Base-by-base conservation (phyloP, 2,797 vertebrate genomes). In the Mormyrops boulengeri region DNA sequence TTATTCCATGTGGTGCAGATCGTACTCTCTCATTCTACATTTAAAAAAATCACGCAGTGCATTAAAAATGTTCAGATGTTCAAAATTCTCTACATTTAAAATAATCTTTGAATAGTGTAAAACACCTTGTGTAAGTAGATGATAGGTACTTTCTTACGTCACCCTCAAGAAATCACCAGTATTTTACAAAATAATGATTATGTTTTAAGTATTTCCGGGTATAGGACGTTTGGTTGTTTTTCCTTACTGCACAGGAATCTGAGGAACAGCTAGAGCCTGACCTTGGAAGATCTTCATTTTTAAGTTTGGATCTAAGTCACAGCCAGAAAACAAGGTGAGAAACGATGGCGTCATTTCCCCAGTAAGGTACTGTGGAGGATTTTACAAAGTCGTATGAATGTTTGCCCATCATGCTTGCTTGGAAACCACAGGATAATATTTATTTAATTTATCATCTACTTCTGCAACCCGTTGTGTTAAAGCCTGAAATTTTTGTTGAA, bases 241-340 rank as follows among this genome's bases (percentile, higher is more conserved):
- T 38, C 30, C 52, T 60, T 87, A 14, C 41, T 87, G 38, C 34
- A n/a, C 85, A 93, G 93, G 80, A 88, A 55, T 19, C 77, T 87
- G 69, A 88, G 88, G 92, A 91, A 38, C 89, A 90, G 4, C 55
- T 73, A 5, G 89, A 9, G 19, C 8, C 85, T 85, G 86, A 91
- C 26, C 9, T 66, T 53, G 57, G 91, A 60, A 90, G 89, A 1
- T 52, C 90, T 66, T 86, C 91, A 49, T 93, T 91, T 77, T 89
- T 91, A 88, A 92, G 50, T 55, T 49, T 91, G 66, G 90, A 91
- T 89, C 91, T 92, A 34, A 87, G 85, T 49, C 53, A 82, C 7
- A 88, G 91, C 22, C 89, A 90, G 38, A 90, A 92, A 38, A 91
- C 89, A 62, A 88, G 88, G 88, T 90, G 26, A 86, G 88, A 87